Base-by-base conservation (phyloP, 1,140 invertebrate species). In the Glomeris maerens region DNA sequence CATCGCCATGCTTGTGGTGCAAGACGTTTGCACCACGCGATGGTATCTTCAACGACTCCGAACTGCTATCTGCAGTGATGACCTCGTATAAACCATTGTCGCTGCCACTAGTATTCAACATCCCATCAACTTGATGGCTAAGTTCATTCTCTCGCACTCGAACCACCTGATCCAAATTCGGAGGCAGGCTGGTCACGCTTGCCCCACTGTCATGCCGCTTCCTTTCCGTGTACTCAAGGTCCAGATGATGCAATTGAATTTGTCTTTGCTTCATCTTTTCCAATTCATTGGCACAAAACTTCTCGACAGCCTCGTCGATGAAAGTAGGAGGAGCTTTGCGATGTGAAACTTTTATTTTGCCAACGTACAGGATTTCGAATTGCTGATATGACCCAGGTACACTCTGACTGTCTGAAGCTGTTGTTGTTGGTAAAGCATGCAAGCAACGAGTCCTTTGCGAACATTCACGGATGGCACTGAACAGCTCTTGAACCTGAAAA, bases 261-360 rank as follows among this genome's bases (percentile, higher is more conserved):
- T 28, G 47, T 40, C 49, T 47, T 51, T 47, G 53, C 41, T 59
- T 58, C 22, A 57, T 48, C 50, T 81, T 78, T 48, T 84, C 80
- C 2, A 79, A 70, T 59, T 89, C 84, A 61, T 85, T 79, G 13
- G 77, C 72, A 41, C 78, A 77, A 60, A 95, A 88, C 64, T 84
- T 89, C 46, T 80, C 74, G 27, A 93, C 67, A 10, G 87, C 83
- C 61, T 92, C 87, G 62, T 96, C 90, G 52, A 94, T 90, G 56
- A 93, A 83, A 0, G 79, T 77, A 57, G 85, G 81, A 2, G 85
- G 81, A 20, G 92, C 83, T 63, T 86, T 88, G 63, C 81, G 77
- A 63, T 84, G 79, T 27, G 81, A 81, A 49, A 89, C 81, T 53
- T 80, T 78, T 5, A 90, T 85, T 70, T 88, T 90, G 2, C 87